Evolutionary conservation across 2,797 vertebrate genomes (phyloP).

Genomic region (Alcedo quadribrachys): DNA sequence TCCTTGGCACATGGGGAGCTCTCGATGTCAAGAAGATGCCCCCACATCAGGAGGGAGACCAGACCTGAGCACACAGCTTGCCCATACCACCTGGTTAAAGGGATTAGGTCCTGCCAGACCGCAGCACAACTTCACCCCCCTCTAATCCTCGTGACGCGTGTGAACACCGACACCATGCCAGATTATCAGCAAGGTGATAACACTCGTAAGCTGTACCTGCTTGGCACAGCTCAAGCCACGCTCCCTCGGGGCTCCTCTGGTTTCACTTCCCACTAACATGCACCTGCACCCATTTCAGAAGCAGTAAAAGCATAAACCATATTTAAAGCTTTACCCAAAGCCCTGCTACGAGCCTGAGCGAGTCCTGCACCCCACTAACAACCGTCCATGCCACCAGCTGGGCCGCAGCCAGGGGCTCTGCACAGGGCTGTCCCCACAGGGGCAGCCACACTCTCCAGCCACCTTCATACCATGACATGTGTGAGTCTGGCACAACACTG

Average conservation of each 20-base stretch:
- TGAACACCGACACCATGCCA: neutral
- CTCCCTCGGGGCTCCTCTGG: conserved; percentile 24
- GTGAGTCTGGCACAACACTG: fast-evolving
- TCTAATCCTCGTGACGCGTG: neutral
- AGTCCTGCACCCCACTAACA: fast-evolving
- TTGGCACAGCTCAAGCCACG: conserved; percentile 25
- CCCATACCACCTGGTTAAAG: neutral
- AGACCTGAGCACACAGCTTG: neutral
- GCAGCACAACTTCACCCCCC: neutral
- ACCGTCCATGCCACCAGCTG: neutral
- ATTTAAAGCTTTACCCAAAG: conserved; percentile 38
- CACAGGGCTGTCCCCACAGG: fast-evolving
- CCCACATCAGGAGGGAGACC: fast-evolving
- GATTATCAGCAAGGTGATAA: conserved; percentile 33
- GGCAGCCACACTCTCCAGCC: fast-evolving
- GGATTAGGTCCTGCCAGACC: neutral
- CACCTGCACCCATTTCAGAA: conserved; percentile 65
- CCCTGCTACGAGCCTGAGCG: neutral
- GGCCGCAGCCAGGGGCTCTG: neutral
- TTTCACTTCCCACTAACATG: conserved; percentile 56
- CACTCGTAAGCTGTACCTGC: conserved; percentile 20
- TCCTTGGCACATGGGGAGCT: fast-evolving
- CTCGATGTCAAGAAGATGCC: fast-evolving
- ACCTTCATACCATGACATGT: fast-evolving
- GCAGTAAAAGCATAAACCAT: conserved; percentile 31